Percentiles rank a stretch among this genome's conserved stretches.
These are phyloP conservation scores for Hippasteria phrygiana DNA, from an alignment of 53 echinoderm and acorn worm genomes.

Conservation along the genomic window DNA sequence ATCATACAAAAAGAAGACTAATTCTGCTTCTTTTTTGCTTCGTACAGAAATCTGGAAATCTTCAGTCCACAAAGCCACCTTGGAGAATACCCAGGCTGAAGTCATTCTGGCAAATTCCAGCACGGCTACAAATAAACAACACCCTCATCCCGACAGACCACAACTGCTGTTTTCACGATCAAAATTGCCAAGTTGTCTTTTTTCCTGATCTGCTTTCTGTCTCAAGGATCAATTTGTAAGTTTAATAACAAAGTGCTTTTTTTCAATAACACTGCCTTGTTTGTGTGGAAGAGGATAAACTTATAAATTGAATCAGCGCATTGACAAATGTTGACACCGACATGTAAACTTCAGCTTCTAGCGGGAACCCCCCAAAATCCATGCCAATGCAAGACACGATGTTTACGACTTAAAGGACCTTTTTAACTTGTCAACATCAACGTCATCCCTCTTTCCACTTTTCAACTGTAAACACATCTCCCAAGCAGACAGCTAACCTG, in stretches of 20 bases:
- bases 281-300: no score
- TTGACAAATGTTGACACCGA: not conserved
- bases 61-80: slow-evolving; percentile 9
- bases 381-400: not conserved
- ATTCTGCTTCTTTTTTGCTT: not conserved
- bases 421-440: slow-evolving; percentile 19
- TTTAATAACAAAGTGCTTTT: not conserved
- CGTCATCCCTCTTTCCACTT: not conserved
- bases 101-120: not conserved
- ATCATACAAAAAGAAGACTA: not conserved
- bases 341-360: not conserved
- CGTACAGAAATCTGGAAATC: slow-evolving; percentile 28
- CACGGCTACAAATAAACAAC: slow-evolving; percentile 11
- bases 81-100: slow-evolving; percentile 8
- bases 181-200: slow-evolving; percentile 5
- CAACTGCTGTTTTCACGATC: not conserved
- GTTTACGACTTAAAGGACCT: slow-evolving; percentile 29
- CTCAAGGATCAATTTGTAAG: not conserved
- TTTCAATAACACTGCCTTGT: no score
- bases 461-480: not conserved
- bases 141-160: not conserved
- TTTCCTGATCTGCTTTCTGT: not conserved
- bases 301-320: no score
- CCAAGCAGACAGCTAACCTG: not conserved
- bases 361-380: not conserved